Percentiles rank a stretch among this genome's conserved stretches.
Conservation (phyloP, 2,888 invertebrate species). For the Dinocampus coccinellae region DNA sequence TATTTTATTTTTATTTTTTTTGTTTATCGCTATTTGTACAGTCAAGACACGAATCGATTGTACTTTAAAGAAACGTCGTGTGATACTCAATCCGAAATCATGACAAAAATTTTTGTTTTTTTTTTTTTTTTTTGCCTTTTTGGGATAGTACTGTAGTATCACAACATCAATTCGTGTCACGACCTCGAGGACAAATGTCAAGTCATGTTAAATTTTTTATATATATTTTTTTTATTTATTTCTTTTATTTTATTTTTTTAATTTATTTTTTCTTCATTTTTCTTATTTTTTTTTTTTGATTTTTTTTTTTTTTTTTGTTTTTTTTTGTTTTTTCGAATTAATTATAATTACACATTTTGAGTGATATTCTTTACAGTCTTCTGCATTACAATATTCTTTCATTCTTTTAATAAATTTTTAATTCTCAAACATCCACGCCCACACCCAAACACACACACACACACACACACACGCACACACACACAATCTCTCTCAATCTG, state of each 20-base stretch:
- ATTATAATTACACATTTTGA: slow-evolving; percentile 32
- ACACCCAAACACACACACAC: no score
- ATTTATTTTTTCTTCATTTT: slow-evolving; percentile 25
- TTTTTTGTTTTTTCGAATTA: slow-evolving; percentile 21
- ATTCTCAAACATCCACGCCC: no score
- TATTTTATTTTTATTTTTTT: neutral
- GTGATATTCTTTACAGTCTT: slow-evolving; percentile 35
- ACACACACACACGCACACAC: no score
- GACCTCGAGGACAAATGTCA: slow-evolving; percentile 23
- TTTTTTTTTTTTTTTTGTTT: slow-evolving; percentile 27
- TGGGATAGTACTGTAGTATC: slow-evolving; percentile 1
- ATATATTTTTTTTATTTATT: neutral
- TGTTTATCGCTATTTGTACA: slow-evolving; percentile 12
- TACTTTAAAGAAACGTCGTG: neutral
- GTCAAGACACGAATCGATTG: slow-evolving; percentile 26
- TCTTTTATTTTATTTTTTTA: slow-evolving; percentile 28
- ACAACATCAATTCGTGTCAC: slow-evolving; percentile 16
- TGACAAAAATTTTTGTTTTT: slow-evolving; percentile 14
- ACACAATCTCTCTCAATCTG: no score
- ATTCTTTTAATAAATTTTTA: no score
- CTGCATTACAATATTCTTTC: neutral
- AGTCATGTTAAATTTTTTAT: slow-evolving; percentile 22
- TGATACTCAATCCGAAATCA: slow-evolving; percentile 1
- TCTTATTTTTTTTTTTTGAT: slow-evolving; percentile 27
- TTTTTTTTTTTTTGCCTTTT: no score